These are phyloP conservation scores for Forbesichthys agassizii DNA, from an alignment of 2,113 vertebrate species.

Conservation along the genomic window DNA sequence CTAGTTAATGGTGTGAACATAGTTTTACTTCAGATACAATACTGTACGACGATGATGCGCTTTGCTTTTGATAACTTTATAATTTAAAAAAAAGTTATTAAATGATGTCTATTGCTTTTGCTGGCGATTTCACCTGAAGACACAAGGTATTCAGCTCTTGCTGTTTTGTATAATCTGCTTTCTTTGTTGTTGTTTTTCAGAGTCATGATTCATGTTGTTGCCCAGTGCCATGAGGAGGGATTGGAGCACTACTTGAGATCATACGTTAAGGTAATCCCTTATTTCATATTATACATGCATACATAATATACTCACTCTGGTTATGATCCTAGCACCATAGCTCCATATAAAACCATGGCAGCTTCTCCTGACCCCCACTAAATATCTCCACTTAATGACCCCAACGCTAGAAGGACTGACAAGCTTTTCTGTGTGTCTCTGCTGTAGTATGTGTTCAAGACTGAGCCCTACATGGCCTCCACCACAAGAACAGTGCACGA, in stretches of 20 bases:
- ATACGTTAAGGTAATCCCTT: conserved; percentile 88
- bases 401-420: background rate
- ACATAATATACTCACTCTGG: background rate
- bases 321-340: no score
- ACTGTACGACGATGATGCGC: no score
- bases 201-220: conserved; percentile 96
- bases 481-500: conserved; percentile 89
- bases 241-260: conserved; percentile 95
- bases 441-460: conserved; percentile 88
- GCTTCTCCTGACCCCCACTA: conserved; percentile 14
- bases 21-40: no score
- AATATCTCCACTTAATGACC: conserved; percentile 44
- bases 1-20: no score
- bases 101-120: no score
- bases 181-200: conserved; percentile 66
- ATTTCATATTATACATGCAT: no score
- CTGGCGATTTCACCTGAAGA: background rate
- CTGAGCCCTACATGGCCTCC: conserved; percentile 84
- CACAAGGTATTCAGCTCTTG: background rate
- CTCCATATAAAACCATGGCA: no score
- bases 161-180: background rate
- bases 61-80: no score
- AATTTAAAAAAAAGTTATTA: background rate
- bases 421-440: conserved; percentile 44
- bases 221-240: conserved; percentile 97